Conservation (phyloP, 2,797 vertebrate genomes). For the Momotus momota region DNA sequence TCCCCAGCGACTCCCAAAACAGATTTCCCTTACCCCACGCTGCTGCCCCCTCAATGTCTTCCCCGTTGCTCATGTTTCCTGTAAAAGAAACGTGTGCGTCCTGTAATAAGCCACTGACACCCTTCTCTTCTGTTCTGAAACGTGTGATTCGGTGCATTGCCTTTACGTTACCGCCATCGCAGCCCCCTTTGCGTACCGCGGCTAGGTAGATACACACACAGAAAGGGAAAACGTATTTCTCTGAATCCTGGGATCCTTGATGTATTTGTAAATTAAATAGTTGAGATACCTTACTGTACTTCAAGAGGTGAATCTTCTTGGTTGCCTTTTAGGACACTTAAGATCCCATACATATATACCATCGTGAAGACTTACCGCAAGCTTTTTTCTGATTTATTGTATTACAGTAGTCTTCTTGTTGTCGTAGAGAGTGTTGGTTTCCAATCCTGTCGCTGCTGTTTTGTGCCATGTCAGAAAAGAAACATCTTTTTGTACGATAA, state of each 20-base stretch:
- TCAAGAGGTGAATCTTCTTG: not conserved
- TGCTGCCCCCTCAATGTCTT: not conserved
- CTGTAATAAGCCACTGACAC: fast-evolving
- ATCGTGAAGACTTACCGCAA: not conserved
- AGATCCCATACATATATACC: fast-evolving
- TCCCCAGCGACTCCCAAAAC: fast-evolving
- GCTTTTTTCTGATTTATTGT: not conserved
- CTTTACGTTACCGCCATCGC: not conserved
- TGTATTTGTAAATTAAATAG: not conserved
- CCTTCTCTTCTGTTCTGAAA: too few relatives aligned
- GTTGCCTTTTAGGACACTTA: not conserved
- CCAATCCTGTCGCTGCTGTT: not conserved
- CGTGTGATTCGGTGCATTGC: not conserved
- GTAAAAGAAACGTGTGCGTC: not conserved
- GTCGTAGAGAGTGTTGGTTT: not conserved
- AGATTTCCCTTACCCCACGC: too few relatives aligned
- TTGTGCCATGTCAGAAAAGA: not conserved
- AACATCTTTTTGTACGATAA: not conserved
- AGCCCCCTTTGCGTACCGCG: fast-evolving
- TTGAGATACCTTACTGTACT: not conserved
- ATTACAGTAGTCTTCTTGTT: not conserved
- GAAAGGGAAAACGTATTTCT: not conserved
- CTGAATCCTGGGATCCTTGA: not conserved
- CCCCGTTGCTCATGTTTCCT: fast-evolving
- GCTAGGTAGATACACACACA: fast-evolving